Conservation (phyloP, 2,797 vertebrate species). For the Dromococcyx pavoninus region DNA sequence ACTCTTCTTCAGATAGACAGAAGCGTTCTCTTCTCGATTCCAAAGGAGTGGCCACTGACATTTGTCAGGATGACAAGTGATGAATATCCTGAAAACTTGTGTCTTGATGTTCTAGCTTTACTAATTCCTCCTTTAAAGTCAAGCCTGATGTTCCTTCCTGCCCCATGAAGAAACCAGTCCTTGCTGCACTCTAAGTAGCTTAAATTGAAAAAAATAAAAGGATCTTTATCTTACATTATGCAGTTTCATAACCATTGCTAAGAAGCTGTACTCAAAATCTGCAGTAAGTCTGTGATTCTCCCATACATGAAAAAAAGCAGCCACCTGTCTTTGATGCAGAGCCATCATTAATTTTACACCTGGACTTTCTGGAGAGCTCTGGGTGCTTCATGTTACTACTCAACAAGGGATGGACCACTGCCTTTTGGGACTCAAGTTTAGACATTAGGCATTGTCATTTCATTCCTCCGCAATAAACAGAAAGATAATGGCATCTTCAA, state of each 20-base stretch:
- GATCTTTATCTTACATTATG: not conserved
- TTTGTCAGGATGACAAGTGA: not conserved
- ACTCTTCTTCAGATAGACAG: not conserved
- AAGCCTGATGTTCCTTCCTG: not conserved
- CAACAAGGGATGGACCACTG: not conserved
- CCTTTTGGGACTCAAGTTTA: not conserved
- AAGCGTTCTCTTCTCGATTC: not conserved
- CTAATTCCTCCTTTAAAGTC: not conserved
- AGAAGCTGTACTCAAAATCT: not conserved
- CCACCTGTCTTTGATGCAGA: not conserved
- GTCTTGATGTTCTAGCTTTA: not conserved
- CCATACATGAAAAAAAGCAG: not conserved
- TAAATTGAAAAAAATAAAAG: not conserved
- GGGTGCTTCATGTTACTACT: not conserved
- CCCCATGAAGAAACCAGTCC: not conserved
- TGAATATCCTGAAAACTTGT: not conserved
- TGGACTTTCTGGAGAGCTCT: not conserved
- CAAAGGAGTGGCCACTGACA: not conserved
- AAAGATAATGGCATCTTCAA: not conserved
- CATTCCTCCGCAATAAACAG: not conserved
- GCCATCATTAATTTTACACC: not conserved
- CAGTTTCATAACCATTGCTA: not conserved
- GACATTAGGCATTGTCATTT: not conserved
- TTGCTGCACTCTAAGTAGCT: not conserved
- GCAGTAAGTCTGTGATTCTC: not conserved